Evolutionary conservation across 2,797 vertebrate species (phyloP).

Genomic region (Chiroxiphia lanceolata): DNA sequence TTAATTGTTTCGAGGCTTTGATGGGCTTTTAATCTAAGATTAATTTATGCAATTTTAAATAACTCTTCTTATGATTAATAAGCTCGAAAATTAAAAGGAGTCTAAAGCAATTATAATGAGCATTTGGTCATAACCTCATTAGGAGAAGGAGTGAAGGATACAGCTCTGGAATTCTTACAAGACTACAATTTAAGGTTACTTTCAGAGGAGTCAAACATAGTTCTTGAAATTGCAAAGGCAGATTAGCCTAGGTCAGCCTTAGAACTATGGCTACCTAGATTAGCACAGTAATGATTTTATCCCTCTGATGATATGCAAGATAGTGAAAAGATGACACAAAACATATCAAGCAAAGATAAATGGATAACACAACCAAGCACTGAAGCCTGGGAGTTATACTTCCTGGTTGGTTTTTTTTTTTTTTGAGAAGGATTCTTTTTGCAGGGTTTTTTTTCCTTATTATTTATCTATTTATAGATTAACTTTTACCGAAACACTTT

Average conservation of each 20-base stretch:
- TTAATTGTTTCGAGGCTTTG: slow-evolving; percentile 99
- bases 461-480: not conserved
- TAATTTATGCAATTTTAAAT: slow-evolving; percentile 99
- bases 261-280: slow-evolving; percentile 85
- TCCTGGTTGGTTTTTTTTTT: not conserved
- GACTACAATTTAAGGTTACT: slow-evolving; percentile 83
- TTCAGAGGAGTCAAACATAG: slow-evolving; percentile 75
- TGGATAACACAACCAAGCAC: not conserved
- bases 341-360: slow-evolving; percentile 8
- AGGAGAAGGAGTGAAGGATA: slow-evolving; percentile 86
- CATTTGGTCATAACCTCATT: slow-evolving; percentile 99
- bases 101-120: slow-evolving; percentile 99
- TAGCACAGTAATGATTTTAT: slow-evolving; percentile 84
- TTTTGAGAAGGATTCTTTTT: not conserved
- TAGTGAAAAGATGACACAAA: slow-evolving; percentile 23
- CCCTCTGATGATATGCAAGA: slow-evolving; percentile 74
- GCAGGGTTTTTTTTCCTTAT: not conserved
- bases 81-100: slow-evolving; percentile 99
- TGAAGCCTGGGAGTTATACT: not conserved
- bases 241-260: slow-evolving; percentile 80
- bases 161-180: slow-evolving; percentile 80
- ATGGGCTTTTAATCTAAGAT: slow-evolving; percentile 99
- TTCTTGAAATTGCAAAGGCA: slow-evolving; percentile 77
- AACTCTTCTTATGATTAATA: slow-evolving; percentile 99
- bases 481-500: not conserved